Evolutionary conservation across 1,140 invertebrate genomes (phyloP), one percentile per base, ranked within the genome.

Genomic region (Diprion similis): DNA sequence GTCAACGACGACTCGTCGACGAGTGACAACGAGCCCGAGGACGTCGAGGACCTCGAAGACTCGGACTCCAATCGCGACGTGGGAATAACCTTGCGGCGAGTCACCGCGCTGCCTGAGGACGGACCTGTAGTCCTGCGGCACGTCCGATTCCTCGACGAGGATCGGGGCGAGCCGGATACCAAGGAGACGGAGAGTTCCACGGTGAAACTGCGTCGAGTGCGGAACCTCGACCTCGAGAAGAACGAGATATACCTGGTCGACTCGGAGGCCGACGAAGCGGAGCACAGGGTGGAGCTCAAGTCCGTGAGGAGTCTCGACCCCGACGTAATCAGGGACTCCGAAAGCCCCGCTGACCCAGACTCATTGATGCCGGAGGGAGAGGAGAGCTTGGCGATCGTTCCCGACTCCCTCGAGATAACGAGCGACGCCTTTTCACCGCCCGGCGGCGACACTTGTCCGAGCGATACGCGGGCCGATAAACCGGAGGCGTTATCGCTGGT

Each of bases 1-100:
- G 93, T 95, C 1, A 95, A 95, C 78, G 91, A 91, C 8, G 90
- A 91, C 66, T 90, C 91, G 46, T 89, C 92, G 0, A 92, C 91
- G 10, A 93, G 92, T 8, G 91, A 92, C 65, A 88, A 91, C 13
- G 91, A 88, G 7, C 82, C 87, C 69, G 84, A 89, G 67, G 88
- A 89, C 47, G 87, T 89, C 75, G 89, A 88, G 17, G 83, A 81
- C 77, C 80, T 81, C 78, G 87, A 86, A 85, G 89, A 88, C 76
- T 88, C 88, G 71, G 86, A 86, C 73, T 86, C 81, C 0, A 75
- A 81, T 1, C 77, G 84, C 0, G 79, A 81, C 17, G 78, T 78
- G 0, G 79, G 75, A 0, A 74, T 83, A 0, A 81, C 80, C 0
- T 47, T 82, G 73, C 83, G 46, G 51, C n/a, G 82, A 15, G 78